A percentile compares a stretch with the other conserved stretches of the same genome.
Conservation (phyloP, 2,113 vertebrate genomes). For the Hydrochoerus hydrochaeris region DNA sequence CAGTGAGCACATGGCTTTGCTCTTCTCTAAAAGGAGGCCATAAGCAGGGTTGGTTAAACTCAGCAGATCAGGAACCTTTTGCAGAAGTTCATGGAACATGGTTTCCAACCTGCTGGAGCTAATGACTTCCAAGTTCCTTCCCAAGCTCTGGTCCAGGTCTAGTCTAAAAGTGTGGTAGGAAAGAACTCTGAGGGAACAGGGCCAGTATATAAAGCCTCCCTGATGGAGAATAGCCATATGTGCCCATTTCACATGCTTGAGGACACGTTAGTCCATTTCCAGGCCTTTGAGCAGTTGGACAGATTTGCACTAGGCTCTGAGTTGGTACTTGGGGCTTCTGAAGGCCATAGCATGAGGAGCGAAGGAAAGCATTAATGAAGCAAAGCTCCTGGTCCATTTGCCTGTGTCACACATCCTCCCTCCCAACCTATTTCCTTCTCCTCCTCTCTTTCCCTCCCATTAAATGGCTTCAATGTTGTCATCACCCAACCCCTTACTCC, state of each 20-base stretch:
- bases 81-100: neutral
- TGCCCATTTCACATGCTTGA: neutral
- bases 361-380: neutral
- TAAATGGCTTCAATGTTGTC: neutral
- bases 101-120: neutral
- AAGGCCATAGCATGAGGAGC: neutral
- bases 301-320: rapidly evolving
- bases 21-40: neutral
- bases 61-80: neutral
- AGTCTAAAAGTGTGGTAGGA: neutral
- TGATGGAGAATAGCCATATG: rapidly evolving
- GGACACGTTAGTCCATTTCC: rapidly evolving
- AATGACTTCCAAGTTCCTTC: neutral
- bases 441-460: too few relatives aligned
- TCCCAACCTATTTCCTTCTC: neutral
- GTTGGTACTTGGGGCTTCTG: neutral
- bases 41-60: constrained; percentile 5
- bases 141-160: neutral
- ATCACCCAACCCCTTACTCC: neutral
- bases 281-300: neutral
- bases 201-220: rapidly evolving
- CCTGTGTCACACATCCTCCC: neutral
- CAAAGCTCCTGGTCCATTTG: rapidly evolving
- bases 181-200: neutral
- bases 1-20: neutral